Base-by-base conservation (phyloP, 2,797 vertebrate species). In the Fundulus diaphanus region DNA sequence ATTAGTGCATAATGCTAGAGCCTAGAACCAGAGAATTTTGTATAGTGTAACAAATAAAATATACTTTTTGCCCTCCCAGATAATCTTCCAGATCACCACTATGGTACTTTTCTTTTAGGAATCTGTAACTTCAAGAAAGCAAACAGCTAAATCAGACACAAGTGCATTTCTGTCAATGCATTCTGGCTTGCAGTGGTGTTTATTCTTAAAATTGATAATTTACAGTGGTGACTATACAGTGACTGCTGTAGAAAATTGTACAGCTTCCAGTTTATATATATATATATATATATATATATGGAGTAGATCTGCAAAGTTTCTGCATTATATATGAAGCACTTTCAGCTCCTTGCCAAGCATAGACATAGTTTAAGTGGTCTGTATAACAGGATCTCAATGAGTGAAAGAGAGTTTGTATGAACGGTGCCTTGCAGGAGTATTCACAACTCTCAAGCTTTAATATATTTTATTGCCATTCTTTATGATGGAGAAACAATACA, bases 371-470 rank as follows among this genome's bases (percentile, higher is more conserved):
- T 44, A 83, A 72, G 54, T 40, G 56, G 78, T 79, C 78, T 72
- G 74, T 78, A 72, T 57, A 49, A 57, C 84, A 82, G 27, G 49
- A 70, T 74, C 67, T 69, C 49, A 12, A 37, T 74, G 68, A 69
- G 33, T 42, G 44, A 52, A 61, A 66, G 77, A 52, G 59, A 37
- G 61, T 24, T 24, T 65, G 37, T 63, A 12, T 63, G 33, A 22
- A 37, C 33, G 12, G 15, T 18, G 9, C 56, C 6, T 54, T 56
- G 27, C n/a, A 29, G 44, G 16, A 29, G 11, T 15, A 56, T 56
- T 56, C n/a, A 11, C 27, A 59, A 7, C 29, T 2, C 16, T 18
- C 16, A 31, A 59, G 20, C 16, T 12, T 11, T 24, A 22, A 22
- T 61, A 15, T 22, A 33, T 61, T 35, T 61, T 22, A 20, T 22